These are phyloP conservation scores for Cryptotermes secundus DNA, from an alignment of 1,140 invertebrate genomes.

Conservation along the genomic window DNA sequence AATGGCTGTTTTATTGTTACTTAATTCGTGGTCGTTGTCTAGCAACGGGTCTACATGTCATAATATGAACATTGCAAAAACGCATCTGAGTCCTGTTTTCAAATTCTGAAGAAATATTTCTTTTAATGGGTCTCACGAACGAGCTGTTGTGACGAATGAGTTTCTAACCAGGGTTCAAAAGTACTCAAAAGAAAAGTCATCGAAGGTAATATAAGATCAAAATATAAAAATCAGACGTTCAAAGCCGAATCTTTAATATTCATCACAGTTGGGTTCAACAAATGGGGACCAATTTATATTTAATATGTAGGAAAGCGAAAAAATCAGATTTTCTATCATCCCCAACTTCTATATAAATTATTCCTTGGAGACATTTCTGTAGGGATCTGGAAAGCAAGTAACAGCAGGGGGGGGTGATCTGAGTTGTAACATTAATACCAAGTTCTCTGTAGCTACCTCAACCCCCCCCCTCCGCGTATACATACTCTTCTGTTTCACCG, in stretches of 20 bases:
- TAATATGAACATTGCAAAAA: neutral
- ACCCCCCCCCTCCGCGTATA: neutral
- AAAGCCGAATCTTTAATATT: no score
- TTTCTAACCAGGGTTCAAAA: no score
- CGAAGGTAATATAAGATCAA: no score
- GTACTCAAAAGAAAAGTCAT: no score
- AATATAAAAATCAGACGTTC: no score
- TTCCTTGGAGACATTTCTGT: neutral
- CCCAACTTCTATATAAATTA: neutral
- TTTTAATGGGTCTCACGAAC: neutral
- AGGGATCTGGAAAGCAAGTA: neutral
- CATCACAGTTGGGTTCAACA: no score
- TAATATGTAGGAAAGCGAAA: neutral
- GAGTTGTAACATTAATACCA: neutral
- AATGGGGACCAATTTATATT: no score
- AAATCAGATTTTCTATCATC: neutral
- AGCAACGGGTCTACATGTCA: no score
- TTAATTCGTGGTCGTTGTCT: no score
- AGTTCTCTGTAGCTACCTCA: neutral
- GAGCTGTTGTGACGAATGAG: neutral
- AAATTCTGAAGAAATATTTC: neutral
- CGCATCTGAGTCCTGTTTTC: neutral
- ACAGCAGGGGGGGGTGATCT: neutral
- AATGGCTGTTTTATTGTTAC: no score
- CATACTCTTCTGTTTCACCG: neutral